phyloP scores from a whole-genome alignment of 1,140 invertebrate species.

The Ceratoteleas bidentatus region DNA sequence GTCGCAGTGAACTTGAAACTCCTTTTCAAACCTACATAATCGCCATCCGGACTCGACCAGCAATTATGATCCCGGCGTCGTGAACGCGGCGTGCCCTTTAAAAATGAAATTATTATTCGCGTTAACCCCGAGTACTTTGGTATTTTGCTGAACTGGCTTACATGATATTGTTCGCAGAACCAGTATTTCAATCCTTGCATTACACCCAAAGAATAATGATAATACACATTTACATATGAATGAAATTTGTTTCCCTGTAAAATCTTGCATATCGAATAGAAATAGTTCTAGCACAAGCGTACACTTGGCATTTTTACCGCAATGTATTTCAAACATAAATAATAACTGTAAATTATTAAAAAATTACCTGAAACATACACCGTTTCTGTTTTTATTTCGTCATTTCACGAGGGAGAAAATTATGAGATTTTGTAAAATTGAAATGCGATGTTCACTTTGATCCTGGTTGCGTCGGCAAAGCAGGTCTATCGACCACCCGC shows the following conservation, averaged over 20 bases:
- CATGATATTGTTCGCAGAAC: constrained; percentile 34
- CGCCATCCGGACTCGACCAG: not conserved
- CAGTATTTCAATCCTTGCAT: constrained; percentile 29
- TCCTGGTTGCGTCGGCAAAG: too few relatives aligned
- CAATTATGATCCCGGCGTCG: constrained; percentile 14
- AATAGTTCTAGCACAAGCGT: not conserved
- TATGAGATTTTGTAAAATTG: too few relatives aligned
- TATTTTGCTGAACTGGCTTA: constrained; percentile 28
- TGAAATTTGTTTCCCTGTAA: constrained; percentile 16
- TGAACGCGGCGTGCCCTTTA: constrained; percentile 31
- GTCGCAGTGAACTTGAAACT: constrained; percentile 47
- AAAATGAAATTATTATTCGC: constrained; percentile 42
- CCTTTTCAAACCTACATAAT: constrained; percentile 10
- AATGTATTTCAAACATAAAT: too few relatives aligned
- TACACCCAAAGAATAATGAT: not conserved
- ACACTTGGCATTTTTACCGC: too few relatives aligned
- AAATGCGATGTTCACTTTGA: too few relatives aligned
- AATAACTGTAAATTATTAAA: too few relatives aligned
- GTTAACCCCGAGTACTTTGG: constrained; percentile 39
- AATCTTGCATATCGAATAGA: constrained; percentile 5
- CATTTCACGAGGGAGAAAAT: too few relatives aligned
- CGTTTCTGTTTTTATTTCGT: too few relatives aligned
- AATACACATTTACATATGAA: constrained; percentile 32
- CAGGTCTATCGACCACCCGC: too few relatives aligned
- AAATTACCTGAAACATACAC: too few relatives aligned